Evolutionary conservation across 2,113 vertebrate genomes (phyloP), one percentile per base, ranked within the genome.

Genomic region (Anoplopoma fimbria): DNA sequence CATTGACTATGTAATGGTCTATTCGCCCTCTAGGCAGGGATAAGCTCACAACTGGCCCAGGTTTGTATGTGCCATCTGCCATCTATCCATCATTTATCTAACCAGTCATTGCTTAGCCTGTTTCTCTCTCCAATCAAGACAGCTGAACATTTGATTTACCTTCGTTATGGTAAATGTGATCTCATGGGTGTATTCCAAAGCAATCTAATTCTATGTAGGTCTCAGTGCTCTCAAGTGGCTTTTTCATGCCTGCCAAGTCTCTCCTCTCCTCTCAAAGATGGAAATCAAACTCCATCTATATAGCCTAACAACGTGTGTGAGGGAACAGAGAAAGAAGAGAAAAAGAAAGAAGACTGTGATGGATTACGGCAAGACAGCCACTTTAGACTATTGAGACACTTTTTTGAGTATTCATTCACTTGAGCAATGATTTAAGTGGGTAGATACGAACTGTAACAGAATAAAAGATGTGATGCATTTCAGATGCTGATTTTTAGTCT

Each of bases 121-220:
- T 91, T 86, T 84, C 88, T 89, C 84, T 86, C 63, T 81, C 80
- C 87, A 93, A 94, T 93, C 92, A 91, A 91, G 88, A 81, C 64
- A 88, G 73, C 90, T 89, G 85, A 90, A 87, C 85, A 89, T 91
- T 88, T 90, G 91, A 93, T 93, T 92, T 91, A 87, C 91, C 71
- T 88, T 87, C 60, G 70, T 88, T 91, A 87, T 89, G 85, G 81
- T 89, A 89, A 91, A 90, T 84, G 79, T 92, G 90, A 89, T 83
- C 91, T 89, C 86, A 63, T 49, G 84, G 83, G 84, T 89, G 75
- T 82, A 77, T 88, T 92, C 82, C 81, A 81, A 71, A 88, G 73
- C 75, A 85, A 84, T 91, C 85, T 90, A 77, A 89, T 86, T 89
- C 90, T 86, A 64, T 82, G 75, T 89, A 81, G 82, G 88, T 83